A percentile compares a stretch with the other conserved stretches of the same genome.
phyloP scores from a whole-genome alignment of 1,140 invertebrate species.

The Zaprionus taronus region DNA sequence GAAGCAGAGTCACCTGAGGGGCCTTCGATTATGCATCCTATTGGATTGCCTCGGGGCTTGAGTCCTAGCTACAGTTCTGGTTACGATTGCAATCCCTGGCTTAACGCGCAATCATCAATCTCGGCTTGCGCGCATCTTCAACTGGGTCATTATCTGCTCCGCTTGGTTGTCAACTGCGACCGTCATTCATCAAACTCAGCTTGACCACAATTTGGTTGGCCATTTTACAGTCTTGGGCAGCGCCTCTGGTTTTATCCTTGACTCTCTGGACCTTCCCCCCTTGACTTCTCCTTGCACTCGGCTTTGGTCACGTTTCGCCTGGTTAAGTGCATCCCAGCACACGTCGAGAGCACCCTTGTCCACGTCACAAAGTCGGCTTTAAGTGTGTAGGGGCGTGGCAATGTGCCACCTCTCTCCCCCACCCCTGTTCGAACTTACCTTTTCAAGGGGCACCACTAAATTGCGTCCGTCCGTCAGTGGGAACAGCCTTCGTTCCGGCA shows the following conservation, averaged over 20 bases:
- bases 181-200: constrained; percentile 72
- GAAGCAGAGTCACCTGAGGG: not conserved
- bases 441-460: constrained; percentile 84
- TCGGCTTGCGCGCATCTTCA: constrained; percentile 33
- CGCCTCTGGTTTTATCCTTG: constrained; percentile 8
- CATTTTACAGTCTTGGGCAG: constrained; percentile 40
- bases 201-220: constrained; percentile 54
- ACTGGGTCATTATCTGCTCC: constrained; percentile 39
- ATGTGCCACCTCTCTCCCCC: not conserved
- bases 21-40: constrained; percentile 58
- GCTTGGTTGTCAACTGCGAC: constrained; percentile 27
- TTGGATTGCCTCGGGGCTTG: constrained; percentile 35
- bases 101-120: constrained; percentile 60
- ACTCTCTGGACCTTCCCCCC: too few species aligned
- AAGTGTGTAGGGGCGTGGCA: constrained; percentile 49
- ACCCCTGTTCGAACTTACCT: constrained; percentile 66
- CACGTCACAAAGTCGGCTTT: constrained; percentile 57
- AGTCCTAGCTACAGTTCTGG: not conserved
- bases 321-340: constrained; percentile 68
- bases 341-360: constrained; percentile 46
- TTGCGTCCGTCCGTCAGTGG: constrained; percentile 66
- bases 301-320: constrained; percentile 66
- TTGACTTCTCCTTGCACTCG: constrained; percentile 27
- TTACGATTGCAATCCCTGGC: not conserved
- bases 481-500: constrained; percentile 26